Evolutionary conservation across 1,140 invertebrate species (phyloP).

Genomic region (Pseudomyrmex concolor): DNA sequence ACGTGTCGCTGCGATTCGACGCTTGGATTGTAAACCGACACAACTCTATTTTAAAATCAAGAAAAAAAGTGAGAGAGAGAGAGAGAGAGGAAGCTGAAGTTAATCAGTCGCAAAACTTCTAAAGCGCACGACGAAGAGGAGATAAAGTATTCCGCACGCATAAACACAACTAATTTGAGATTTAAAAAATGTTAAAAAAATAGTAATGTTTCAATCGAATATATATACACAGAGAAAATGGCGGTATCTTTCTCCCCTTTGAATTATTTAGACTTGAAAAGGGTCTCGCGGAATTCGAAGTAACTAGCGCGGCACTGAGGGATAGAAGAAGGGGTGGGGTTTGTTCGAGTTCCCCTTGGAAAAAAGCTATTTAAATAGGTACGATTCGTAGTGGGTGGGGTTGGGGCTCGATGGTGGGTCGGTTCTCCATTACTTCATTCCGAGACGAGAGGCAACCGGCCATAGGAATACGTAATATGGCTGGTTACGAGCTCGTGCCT

Average conservation of each 20-base stretch:
- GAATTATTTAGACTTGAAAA: slow-evolving; percentile 72
- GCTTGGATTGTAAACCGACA: background rate
- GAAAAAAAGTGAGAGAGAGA: background rate
- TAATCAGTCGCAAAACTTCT: too few relatives aligned
- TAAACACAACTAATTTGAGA: too few relatives aligned
- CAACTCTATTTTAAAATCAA: background rate
- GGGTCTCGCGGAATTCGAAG: slow-evolving; percentile 78
- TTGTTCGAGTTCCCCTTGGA: slow-evolving; percentile 80
- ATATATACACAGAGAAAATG: slow-evolving; percentile 67
- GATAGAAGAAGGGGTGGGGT: slow-evolving; percentile 71
- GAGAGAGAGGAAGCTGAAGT: background rate
- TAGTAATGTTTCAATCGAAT: slow-evolving; percentile 4
- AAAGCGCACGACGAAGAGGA: too few relatives aligned
- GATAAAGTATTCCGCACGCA: too few relatives aligned
- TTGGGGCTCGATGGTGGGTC: slow-evolving; percentile 74
- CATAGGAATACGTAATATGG: slow-evolving; percentile 70
- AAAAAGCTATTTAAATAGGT: slow-evolving; percentile 85
- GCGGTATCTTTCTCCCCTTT: slow-evolving; percentile 59
- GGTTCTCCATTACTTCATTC: slow-evolving; percentile 82
- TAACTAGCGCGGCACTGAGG: slow-evolving; percentile 77
- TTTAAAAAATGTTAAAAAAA: too few relatives aligned
- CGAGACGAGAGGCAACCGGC: slow-evolving; percentile 75
- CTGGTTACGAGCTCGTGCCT: slow-evolving; percentile 23
- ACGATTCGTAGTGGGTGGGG: slow-evolving; percentile 77
- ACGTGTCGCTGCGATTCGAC: slow-evolving; percentile 49